Evolutionary conservation across 1,140 invertebrate genomes (phyloP).

Genomic region (Ylistrum balloti): DNA sequence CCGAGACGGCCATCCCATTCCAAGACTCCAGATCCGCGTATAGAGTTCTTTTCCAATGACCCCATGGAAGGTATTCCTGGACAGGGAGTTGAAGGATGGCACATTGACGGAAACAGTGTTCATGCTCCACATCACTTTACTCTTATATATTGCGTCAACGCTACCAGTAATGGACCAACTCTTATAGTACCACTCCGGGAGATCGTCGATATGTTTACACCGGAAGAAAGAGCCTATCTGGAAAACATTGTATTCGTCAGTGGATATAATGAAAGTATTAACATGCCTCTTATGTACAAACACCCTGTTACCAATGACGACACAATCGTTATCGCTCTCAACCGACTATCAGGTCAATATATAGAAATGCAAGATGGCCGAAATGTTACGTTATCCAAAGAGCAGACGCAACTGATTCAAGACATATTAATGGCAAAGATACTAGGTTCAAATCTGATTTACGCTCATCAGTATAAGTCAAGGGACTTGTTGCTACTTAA

Average conservation of each 20-base stretch:
- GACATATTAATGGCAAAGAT: conserved; percentile 57
- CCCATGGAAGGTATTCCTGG: conserved; percentile 47
- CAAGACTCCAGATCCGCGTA: conserved; percentile 52
- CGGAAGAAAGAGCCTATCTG: conserved; percentile 49
- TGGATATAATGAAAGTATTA: conserved; percentile 55
- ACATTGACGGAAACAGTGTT: conserved; percentile 58
- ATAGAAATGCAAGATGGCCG: neutral
- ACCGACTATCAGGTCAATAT: conserved; percentile 60
- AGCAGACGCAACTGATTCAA: conserved; percentile 53
- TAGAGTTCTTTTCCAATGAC: conserved; percentile 61
- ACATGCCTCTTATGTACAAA: conserved; percentile 59
- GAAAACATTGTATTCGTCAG: conserved; percentile 59
- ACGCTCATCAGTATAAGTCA: conserved; percentile 53
- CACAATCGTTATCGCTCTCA: conserved; percentile 56
- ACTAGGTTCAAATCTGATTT: conserved; percentile 60
- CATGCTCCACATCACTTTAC: conserved; percentile 59
- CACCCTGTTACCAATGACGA: conserved; percentile 55
- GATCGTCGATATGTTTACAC: conserved; percentile 57
- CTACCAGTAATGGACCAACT: conserved; percentile 58
- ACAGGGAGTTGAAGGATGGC: conserved; percentile 60
- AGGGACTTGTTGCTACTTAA: conserved; percentile 57
- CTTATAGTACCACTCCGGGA: conserved; percentile 59
- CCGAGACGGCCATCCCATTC: conserved; percentile 54
- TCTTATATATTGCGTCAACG: conserved; percentile 58
- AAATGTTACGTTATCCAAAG: conserved; percentile 41